Evolutionary conservation across 2,888 invertebrate genomes (phyloP).

Genomic region (Malacosoma neustria): DNA sequence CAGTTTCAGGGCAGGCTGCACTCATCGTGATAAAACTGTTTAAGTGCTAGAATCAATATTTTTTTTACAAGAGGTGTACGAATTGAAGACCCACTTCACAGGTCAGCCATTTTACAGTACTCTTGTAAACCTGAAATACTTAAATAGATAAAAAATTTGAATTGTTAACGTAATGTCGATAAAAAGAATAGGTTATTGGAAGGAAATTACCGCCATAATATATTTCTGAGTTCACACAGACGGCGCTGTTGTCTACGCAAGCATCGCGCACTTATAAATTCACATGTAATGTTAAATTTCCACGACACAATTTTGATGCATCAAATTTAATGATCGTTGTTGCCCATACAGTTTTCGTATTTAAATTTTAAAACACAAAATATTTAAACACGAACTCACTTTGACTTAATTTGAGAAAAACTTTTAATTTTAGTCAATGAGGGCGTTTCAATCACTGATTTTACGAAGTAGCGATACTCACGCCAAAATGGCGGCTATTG

Average conservation of each 20-base stretch:
- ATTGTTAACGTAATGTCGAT: too few species aligned
- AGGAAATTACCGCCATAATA: neutral
- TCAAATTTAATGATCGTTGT: too few species aligned
- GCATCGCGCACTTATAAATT: neutral
- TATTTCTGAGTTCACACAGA: conserved; percentile 2
- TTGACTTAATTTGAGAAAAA: conserved; percentile 11
- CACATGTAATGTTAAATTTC: neutral
- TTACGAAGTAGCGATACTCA: conserved; percentile 39
- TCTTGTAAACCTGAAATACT: too few species aligned
- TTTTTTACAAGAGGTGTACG: too few species aligned
- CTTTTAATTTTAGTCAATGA: conserved; percentile 54
- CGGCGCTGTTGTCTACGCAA: neutral
- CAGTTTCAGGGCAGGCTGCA: too few species aligned
- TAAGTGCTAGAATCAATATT: too few species aligned
- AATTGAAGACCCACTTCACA: too few species aligned
- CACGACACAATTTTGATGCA: too few species aligned
- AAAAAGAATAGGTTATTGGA: too few species aligned
- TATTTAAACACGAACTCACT: neutral
- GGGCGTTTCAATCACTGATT: conserved; percentile 56
- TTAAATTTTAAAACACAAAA: neutral
- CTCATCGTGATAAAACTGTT: too few species aligned
- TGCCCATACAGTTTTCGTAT: neutral
- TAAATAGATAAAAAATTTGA: too few species aligned
- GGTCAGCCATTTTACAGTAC: neutral
- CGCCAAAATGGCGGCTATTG: conserved; percentile 64